Evolutionary conservation across 2,113 vertebrate genomes (phyloP), one percentile per base, ranked within the genome.

Genomic region (Pseudopipra pipra): DNA sequence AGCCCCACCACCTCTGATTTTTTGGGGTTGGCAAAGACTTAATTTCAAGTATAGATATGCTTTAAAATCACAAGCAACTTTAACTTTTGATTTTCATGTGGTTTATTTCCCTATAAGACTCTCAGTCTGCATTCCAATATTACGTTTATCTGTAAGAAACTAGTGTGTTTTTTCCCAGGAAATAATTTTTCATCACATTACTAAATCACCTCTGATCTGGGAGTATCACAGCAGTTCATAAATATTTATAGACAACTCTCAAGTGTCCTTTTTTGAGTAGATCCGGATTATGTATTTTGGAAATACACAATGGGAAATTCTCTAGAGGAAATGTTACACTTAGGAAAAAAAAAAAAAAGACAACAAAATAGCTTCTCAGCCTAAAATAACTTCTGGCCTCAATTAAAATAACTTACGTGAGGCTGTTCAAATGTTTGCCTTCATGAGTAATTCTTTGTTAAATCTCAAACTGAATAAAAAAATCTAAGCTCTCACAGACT

Each of bases 231-330:
- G 46, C n/a, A 65, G 12, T 76, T 89, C 75, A 85, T 62, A 93
- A 74, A 83, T 54, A 95, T 83, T 95, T 87, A 87, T 77, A 85
- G 67, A 71, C 30, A 89, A 58, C 58, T 58, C 30, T 91, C 74
- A 85, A 47, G 37, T 21, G 52, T 61, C 44, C 44, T 84, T 90
- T 86, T 79, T 62, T 35, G 41, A 49, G 28, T 33, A 82, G 41
- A 59, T 65, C 15, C 0, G 0, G 31, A 78, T 71, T 49, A 87
- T 0, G 18, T 21, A 79, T 41, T 67, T 81, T 72, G 33, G 35
- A 94, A 96, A 91, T 27, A 39, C 23, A 71, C 27, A 72, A 51
- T 5, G 9, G 30, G 23, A 82, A 92, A 62, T 59, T 23, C 84
- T 79, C 81, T 58, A 54, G 44, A 82, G 82, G 39, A 85, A 87